A percentile compares a stretch with the other conserved stretches of the same genome.
phyloP scores from a whole-genome alignment of 2,113 vertebrate species.

The Crocuta crocuta region DNA sequence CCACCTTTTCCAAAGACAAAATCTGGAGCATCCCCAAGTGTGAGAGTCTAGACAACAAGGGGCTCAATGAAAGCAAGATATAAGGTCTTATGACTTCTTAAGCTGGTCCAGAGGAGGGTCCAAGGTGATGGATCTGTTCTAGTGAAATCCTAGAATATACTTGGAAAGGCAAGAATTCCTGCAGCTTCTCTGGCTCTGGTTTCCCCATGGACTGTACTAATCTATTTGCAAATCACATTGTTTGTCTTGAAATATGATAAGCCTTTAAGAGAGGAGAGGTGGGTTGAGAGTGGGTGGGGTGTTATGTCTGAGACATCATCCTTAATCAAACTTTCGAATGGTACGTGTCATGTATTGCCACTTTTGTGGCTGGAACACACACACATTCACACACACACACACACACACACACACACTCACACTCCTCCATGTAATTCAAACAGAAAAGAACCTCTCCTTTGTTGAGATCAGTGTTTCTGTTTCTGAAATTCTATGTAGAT shows the following conservation, averaged over 20 bases:
- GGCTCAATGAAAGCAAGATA: not conserved
- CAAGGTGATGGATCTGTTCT: not conserved
- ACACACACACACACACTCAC: not conserved
- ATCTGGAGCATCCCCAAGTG: not conserved
- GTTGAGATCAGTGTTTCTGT: not conserved
- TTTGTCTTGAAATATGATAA: conserved; percentile 30
- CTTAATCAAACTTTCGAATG: not conserved
- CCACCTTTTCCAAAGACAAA: not conserved
- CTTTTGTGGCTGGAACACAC: not conserved
- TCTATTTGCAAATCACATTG: not conserved
- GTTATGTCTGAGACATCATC: not conserved
- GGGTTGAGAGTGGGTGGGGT: not conserved
- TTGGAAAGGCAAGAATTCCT: not conserved
- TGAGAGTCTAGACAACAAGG: not conserved
- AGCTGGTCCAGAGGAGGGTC: not conserved
- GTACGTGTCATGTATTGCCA: not conserved
- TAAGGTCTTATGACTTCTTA: not conserved
- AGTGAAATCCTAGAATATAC: not conserved
- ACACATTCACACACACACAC: not conserved
- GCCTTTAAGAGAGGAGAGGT: not conserved
- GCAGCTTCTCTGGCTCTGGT: not conserved
- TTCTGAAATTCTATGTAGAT: not conserved
- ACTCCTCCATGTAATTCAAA: not conserved
- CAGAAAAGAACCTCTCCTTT: not conserved
- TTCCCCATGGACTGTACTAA: not conserved